phyloP scores from a whole-genome alignment of 2,888 invertebrate species.

The Parnassius glacialis region DNA sequence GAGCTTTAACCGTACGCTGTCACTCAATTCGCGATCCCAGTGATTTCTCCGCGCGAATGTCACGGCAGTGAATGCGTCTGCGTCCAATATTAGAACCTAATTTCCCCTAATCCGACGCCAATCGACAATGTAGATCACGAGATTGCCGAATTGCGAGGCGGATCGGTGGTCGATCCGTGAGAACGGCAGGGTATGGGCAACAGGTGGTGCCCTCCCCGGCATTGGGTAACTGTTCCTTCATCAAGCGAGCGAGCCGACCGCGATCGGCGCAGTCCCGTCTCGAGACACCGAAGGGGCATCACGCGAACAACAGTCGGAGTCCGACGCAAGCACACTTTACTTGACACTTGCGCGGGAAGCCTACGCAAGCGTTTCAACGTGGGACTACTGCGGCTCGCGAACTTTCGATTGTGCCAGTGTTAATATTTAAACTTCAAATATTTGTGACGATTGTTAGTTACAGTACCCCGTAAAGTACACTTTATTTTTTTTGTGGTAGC shows the following conservation, averaged over 20 bases:
- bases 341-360: conserved; percentile 37
- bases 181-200: conserved; percentile 67
- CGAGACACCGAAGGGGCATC: conserved; percentile 59
- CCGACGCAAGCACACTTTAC: conserved; percentile 26
- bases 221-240: conserved; percentile 72
- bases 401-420: conserved; percentile 31
- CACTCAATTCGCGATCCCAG: conserved; percentile 48
- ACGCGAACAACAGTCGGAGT: conserved; percentile 47
- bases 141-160: conserved; percentile 65
- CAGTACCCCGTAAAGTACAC: conserved; percentile 26
- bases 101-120: conserved; percentile 71
- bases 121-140: conserved; percentile 77
- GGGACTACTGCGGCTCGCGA: conserved; percentile 28
- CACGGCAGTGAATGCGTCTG: conserved; percentile 60
- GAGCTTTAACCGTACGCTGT: conserved; percentile 56
- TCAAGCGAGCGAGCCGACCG: conserved; percentile 57
- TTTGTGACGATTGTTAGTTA: conserved; percentile 32
- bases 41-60: conserved; percentile 71
- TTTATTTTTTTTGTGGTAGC: conserved; percentile 56
- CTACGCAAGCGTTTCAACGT: conserved; percentile 30
- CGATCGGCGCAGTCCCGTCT: conserved; percentile 65
- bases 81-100: conserved; percentile 57
- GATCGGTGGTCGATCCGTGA: conserved; percentile 71
- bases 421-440: conserved; percentile 30
- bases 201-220: conserved; percentile 75